Evolutionary conservation across 37 sponge, comb jelly and placozoan species (phyloP).

Genomic region (Theonella swinhoei): DNA sequence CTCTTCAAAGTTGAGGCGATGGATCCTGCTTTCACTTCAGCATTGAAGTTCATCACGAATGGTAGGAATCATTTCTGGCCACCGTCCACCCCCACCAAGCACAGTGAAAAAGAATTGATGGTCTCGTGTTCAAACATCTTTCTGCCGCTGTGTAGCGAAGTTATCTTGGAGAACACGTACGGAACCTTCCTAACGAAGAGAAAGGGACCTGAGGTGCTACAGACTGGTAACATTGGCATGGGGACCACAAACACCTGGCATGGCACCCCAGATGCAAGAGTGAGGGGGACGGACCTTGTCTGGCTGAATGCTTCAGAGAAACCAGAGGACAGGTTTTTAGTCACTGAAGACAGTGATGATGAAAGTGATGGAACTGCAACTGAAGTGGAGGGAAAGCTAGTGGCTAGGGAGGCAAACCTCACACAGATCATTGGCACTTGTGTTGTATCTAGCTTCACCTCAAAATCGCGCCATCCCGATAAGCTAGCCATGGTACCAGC

Average conservation of each 20-base stretch:
- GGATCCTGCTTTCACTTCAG: background rate
- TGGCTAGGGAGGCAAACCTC: slow-evolving; percentile 23
- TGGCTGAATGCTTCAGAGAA: slow-evolving; percentile 7
- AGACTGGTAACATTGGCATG: slow-evolving; percentile 5
- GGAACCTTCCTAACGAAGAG: background rate
- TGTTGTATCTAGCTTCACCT: slow-evolving; percentile 8
- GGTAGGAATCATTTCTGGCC: slow-evolving; percentile 10
- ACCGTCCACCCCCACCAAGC: slow-evolving; percentile 1
- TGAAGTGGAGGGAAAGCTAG: slow-evolving; percentile 18
- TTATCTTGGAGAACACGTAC: slow-evolving; percentile 12
- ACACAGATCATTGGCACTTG: background rate
- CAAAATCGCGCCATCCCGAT: slow-evolving; percentile 15
- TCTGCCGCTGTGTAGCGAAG: slow-evolving; percentile 13
- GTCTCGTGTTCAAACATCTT: slow-evolving; percentile 8
- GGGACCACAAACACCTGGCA: slow-evolving; percentile 8
- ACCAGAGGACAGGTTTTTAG: background rate
- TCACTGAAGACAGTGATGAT: slow-evolving; percentile 8
- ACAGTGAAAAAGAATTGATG: slow-evolving; percentile 7
- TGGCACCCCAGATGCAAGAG: slow-evolving; percentile 23
- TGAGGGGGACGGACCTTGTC: slow-evolving; percentile 13
- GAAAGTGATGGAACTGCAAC: slow-evolving; percentile 19
- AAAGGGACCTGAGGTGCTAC: background rate
- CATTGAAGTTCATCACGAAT: slow-evolving; percentile 6
- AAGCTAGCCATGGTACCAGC: slow-evolving; percentile 2
- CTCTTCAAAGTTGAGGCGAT: slow-evolving; percentile 11